Percentiles rank a stretch among this genome's conserved stretches.
Conservation (phyloP, 2,113 vertebrate genomes). For the Leptosomus discolor region DNA sequence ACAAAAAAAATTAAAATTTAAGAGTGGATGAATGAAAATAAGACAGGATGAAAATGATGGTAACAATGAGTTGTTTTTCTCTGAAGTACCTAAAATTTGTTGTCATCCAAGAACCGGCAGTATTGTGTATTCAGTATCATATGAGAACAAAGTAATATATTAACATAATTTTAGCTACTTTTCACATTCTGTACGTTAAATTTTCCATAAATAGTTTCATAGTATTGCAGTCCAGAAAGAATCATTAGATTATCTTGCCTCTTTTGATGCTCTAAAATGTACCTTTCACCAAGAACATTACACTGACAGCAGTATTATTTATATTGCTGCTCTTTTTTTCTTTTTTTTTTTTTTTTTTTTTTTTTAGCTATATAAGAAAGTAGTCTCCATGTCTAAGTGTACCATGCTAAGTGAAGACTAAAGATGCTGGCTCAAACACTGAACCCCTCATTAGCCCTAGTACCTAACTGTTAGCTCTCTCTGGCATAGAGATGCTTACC, state of each 20-base stretch:
- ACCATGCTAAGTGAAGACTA: neutral
- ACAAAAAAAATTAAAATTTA: neutral
- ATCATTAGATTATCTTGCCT: neutral
- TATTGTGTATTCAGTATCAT: neutral
- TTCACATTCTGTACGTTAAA: neutral
- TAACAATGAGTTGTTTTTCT: neutral
- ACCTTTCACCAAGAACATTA: neutral
- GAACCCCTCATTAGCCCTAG: neutral
- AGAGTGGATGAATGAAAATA: neutral
- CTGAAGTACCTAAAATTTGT: neutral
- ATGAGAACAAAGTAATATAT: neutral
- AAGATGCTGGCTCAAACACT: neutral
- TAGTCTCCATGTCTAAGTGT: neutral
- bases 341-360: rapidly evolving
- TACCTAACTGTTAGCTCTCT: neutral
- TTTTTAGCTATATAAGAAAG: neutral
- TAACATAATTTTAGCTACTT: neutral
- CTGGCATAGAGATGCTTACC: neutral
- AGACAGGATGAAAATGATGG: neutral
- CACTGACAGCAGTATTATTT: neutral
- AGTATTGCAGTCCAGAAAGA: neutral
- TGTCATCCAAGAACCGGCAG: neutral
- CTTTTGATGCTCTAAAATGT: neutral
- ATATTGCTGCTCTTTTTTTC: rapidly evolving
- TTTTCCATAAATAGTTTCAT: neutral